A percentile compares a stretch with the other conserved stretches of the same genome.
Conservation (phyloP, 2,797 vertebrate genomes). For the Steatocranus sp. region DNA sequence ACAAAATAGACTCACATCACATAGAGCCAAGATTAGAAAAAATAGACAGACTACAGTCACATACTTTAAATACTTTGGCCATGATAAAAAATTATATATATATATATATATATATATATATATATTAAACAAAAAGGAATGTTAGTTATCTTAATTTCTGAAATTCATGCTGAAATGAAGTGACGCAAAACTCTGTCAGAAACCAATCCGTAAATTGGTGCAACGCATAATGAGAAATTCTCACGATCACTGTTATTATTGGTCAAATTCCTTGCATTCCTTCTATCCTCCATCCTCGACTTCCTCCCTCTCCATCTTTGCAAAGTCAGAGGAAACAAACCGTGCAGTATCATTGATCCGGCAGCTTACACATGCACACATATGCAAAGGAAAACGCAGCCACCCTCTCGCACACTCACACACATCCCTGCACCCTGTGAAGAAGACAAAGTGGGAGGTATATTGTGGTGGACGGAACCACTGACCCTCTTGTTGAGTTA, state of each 20-base stretch:
- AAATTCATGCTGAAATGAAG: not conserved
- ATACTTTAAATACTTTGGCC: not conserved
- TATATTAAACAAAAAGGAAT: not conserved
- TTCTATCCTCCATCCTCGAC: not conserved
- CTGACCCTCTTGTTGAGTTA: slow-evolving; percentile 77
- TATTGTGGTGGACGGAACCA: slow-evolving; percentile 58
- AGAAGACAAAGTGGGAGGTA: slow-evolving; percentile 65
- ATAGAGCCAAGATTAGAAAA: not conserved
- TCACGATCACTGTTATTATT: not conserved
- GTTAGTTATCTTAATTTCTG: not conserved
- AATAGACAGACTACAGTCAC: not conserved
- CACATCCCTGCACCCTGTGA: slow-evolving; percentile 1
- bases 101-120: not conserved
- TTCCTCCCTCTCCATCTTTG: not conserved
- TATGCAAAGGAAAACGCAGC: not conserved
- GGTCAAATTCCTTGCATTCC: not conserved
- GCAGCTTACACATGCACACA: slow-evolving; percentile 2
- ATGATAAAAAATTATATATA: not conserved
- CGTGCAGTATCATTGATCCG: slow-evolving; percentile 30
- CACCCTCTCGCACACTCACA: not conserved
- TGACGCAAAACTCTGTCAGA: not conserved
- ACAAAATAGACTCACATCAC: not conserved
- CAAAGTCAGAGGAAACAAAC: slow-evolving; percentile 38
- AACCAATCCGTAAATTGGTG: not conserved
- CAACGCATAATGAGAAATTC: not conserved